Base-by-base conservation (phyloP, 2,888 invertebrate genomes). In the Epirrhoe alternata region DNA sequence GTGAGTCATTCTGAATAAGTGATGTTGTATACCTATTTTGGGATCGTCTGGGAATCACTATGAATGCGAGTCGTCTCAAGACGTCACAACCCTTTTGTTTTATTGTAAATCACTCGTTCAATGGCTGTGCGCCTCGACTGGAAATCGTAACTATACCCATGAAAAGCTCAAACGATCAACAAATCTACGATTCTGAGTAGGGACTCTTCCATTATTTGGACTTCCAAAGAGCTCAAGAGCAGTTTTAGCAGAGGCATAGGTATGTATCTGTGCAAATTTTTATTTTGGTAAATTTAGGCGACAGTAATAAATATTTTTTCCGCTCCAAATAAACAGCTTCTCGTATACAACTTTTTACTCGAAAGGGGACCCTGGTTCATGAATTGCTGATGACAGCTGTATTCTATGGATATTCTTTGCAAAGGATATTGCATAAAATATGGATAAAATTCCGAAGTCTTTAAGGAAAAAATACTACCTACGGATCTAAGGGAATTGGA, bases 1-100 rank as follows among this genome's bases (percentile, higher is more conserved):
- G 75, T 89, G 88, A 89, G 74, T 87, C 89, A 88, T 83, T 80
- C 76, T 70, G 69, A 77, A 76, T 78, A 76, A 75, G 77, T 79
- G 76, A 77, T 77, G 81, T 85, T 47, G 14, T 52, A 83, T 73
- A 71, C 71, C 76, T 89, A 89, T 92, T 91, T 90, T 77, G 78
- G 85, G 86, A 86, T 74, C 85, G 89, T 90, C 89, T 90, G 88
- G 82, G 84, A 85, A 88, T 88, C 84, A 86, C 81, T 81, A 80
- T 78, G 84, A 84, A 80, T 83, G 84, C 82, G 78, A 76, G 76
- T 79, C 70, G 81, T 77, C 75, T 74, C 74, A 75, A 80, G 79
- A 80, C 75, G 78, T 79, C 76, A 68, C 76, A 52, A 47, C 63
- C 76, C 81, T 83, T n/a, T 81, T 80, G 81, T 82, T 77, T 77